phyloP scores from a whole-genome alignment of 2,888 invertebrate species.

The Scaptodrosophila latifasciaeformis region DNA sequence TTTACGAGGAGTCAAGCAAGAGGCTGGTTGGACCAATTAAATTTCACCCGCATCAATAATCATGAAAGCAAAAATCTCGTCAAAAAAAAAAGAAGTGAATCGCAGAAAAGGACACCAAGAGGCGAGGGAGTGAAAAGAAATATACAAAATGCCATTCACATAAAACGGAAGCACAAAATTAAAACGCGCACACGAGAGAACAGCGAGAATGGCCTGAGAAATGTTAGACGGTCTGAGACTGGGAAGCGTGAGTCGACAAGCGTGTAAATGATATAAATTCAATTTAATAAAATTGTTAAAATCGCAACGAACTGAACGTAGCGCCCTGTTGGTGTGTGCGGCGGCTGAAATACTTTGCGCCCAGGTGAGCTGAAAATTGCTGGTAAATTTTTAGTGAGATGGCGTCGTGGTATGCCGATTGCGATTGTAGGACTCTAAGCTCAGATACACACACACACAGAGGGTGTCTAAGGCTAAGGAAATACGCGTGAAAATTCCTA shows the following conservation, averaged over 20 bases:
- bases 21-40: conserved; percentile 62
- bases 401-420: conserved; percentile 6
- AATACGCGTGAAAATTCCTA: conserved; percentile 69
- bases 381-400: conserved; percentile 17
- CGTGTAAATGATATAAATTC: conserved; percentile 74
- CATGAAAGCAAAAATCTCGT: conserved; percentile 67
- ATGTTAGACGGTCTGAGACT: background rate
- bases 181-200: conserved; percentile 37
- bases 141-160: conserved; percentile 34
- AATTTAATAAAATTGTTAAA: conserved; percentile 74
- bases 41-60: conserved; percentile 71
- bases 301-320: conserved; percentile 68
- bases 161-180: conserved; percentile 61
- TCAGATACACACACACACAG: too few species aligned
- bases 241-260: conserved; percentile 60
- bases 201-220: background rate
- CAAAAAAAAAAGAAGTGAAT: conserved; percentile 24
- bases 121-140: conserved; percentile 34
- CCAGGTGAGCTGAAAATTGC: conserved; percentile 69
- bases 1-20: background rate
- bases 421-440: too few species aligned
- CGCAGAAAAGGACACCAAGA: conserved; percentile 11
- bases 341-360: conserved; percentile 65
- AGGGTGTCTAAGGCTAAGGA: conserved; percentile 42
- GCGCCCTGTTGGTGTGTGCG: conserved; percentile 46